These are phyloP conservation scores for Scleropages formosus DNA, from an alignment of 2,797 vertebrate species.

Conservation along the genomic window DNA sequence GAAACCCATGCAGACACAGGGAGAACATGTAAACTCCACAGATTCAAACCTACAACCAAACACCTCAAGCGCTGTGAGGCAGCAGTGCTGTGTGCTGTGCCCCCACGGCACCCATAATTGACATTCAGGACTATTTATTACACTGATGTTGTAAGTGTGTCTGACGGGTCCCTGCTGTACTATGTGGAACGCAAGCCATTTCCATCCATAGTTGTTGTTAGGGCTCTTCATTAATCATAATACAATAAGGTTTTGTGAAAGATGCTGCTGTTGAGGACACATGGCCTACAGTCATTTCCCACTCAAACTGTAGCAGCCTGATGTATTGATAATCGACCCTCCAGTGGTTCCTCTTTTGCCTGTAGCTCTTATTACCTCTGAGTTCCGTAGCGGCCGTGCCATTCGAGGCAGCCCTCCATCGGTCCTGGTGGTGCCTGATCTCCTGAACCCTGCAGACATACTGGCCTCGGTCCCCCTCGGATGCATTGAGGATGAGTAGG, in stretches of 20 bases:
- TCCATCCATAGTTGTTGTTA: too few species aligned
- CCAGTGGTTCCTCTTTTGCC: background rate
- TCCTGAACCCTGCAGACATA: conserved; percentile 92
- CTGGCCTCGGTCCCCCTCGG: conserved; percentile 74
- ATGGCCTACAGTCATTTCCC: background rate
- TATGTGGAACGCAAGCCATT: background rate
- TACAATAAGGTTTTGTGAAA: background rate
- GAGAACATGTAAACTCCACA: too few species aligned
- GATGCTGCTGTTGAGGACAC: background rate
- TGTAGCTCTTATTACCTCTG: conserved; percentile 70
- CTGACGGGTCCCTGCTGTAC: background rate
- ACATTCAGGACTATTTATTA: too few species aligned
- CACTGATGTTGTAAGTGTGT: too few species aligned
- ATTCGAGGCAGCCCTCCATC: conserved; percentile 88
- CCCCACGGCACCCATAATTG: too few species aligned
- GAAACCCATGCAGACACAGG: too few species aligned
- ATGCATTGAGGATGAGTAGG: conserved; percentile 78
- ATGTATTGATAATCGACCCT: background rate
- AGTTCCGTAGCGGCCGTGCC: conserved; percentile 83
- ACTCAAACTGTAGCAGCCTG: background rate
- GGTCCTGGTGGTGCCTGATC: conserved; percentile 81
- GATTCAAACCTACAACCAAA: too few species aligned
- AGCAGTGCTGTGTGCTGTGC: too few species aligned
- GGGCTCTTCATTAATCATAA: too few species aligned
- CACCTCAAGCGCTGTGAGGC: too few species aligned